Percentiles rank a stretch among this genome's conserved stretches.
These are phyloP conservation scores for Torymus texanus DNA, from an alignment of 2,888 invertebrate species.

Conservation along the genomic window DNA sequence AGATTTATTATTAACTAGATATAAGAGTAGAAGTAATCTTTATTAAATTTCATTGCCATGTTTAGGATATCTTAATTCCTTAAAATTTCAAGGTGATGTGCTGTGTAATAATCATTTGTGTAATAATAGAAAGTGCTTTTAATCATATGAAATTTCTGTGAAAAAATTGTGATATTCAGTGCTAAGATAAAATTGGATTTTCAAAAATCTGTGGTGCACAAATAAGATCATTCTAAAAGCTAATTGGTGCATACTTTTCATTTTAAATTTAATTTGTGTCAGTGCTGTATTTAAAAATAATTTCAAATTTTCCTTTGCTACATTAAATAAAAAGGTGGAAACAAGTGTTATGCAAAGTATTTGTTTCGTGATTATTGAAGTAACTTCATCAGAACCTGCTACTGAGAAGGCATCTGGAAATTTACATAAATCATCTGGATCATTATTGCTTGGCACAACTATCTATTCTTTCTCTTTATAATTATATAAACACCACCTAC, in stretches of 20 bases:
- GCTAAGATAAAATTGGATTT: conserved; percentile 56
- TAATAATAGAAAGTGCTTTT: conserved; percentile 51
- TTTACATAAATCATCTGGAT: conserved; percentile 46
- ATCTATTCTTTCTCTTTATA: conserved; percentile 37
- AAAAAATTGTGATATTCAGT: conserved; percentile 62
- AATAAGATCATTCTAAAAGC: conserved; percentile 30
- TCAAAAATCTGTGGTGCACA: conserved; percentile 36
- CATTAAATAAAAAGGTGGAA: conserved; percentile 32
- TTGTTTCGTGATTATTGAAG: conserved; percentile 43
- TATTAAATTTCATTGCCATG: conserved; percentile 38
- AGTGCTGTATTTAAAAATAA: conserved; percentile 42
- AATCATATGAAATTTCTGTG: conserved; percentile 43
- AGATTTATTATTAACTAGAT: conserved; percentile 46
- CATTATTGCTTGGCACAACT: conserved; percentile 42
- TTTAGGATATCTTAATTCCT: conserved; percentile 40
- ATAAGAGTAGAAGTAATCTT: conserved; percentile 44
- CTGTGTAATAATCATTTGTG: conserved; percentile 50
- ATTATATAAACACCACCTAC: conserved; percentile 6
- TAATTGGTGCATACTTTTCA: conserved; percentile 51
- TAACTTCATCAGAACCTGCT: conserved; percentile 49
- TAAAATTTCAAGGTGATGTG: conserved; percentile 55
- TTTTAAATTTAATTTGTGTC: conserved; percentile 42
- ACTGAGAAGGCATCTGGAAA: conserved; percentile 34
- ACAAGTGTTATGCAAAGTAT: conserved; percentile 42
- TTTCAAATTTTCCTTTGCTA: conserved; percentile 32